phyloP scores from a whole-genome alignment of 2,797 vertebrate genomes.

The Otolemur crassicaudatus region DNA sequence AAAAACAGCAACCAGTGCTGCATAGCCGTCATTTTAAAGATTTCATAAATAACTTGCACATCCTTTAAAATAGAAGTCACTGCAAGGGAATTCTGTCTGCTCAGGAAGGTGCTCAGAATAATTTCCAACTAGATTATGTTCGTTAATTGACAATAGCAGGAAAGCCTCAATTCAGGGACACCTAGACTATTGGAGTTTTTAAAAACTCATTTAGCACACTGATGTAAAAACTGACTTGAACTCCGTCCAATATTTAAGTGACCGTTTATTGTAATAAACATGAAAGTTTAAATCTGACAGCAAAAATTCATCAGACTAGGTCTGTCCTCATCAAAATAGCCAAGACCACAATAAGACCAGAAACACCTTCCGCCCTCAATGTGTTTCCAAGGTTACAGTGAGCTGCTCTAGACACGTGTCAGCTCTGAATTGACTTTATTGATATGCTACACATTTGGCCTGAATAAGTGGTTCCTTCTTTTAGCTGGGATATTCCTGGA shows the following conservation, averaged over 20 bases:
- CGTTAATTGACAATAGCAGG: background rate
- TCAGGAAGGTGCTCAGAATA: slow-evolving; percentile 38
- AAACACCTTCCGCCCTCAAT: background rate
- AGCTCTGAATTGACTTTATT: slow-evolving; percentile 1
- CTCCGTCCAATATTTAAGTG: background rate
- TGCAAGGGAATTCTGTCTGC: background rate
- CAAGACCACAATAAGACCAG: background rate
- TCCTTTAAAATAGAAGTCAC: background rate
- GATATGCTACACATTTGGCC: background rate
- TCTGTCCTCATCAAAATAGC: background rate
- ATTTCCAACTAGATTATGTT: background rate
- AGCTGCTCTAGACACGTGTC: background rate
- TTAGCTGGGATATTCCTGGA: background rate
- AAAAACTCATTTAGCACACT: background rate
- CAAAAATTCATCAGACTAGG: background rate
- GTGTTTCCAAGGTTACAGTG: background rate
- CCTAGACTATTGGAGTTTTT: background rate
- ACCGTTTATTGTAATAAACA: background rate
- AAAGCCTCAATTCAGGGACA: background rate
- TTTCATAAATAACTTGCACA: background rate
- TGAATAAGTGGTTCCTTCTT: background rate
- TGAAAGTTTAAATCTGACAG: background rate
- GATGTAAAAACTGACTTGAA: slow-evolving; percentile 17
- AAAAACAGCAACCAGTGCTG: background rate
- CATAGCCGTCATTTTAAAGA: background rate